These are phyloP conservation scores for Epinotia bilunana DNA, from an alignment of 2,888 invertebrate species.

Conservation along the genomic window DNA sequence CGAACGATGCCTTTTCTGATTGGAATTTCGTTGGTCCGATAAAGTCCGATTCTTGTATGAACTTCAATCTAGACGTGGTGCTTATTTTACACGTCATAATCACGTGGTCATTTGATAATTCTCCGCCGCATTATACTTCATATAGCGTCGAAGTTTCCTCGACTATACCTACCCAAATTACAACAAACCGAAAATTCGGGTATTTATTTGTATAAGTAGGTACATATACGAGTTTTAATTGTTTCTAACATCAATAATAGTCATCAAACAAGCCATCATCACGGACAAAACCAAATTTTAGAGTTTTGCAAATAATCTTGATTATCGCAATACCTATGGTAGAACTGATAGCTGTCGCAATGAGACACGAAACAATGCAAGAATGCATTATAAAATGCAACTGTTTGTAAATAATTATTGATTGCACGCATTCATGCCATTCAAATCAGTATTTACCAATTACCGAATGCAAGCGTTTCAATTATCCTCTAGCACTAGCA, in stretches of 20 bases:
- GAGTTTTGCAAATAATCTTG: background rate
- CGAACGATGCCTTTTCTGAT: background rate
- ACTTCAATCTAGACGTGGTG: no score
- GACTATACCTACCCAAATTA: no score
- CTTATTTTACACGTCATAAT: no score
- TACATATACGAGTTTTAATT: background rate
- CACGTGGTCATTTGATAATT: no score
- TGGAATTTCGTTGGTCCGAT: background rate
- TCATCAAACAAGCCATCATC: background rate
- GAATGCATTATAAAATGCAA: constrained; percentile 34
- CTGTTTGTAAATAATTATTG: constrained; percentile 40
- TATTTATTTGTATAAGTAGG: no score
- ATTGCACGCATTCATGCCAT: constrained; percentile 35
- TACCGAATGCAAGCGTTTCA: constrained; percentile 27
- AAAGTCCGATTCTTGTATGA: no score
- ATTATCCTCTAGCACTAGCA: background rate
- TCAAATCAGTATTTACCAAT: constrained; percentile 37
- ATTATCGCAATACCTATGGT: background rate
- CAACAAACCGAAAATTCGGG: no score
- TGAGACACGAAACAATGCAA: constrained; percentile 8
- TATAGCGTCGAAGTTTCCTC: no score
- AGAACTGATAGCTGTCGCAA: background rate
- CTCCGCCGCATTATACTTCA: no score
- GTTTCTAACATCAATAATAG: background rate
- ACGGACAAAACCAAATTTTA: no score